Evolutionary conservation across 2,113 vertebrate genomes (phyloP), one percentile per base, ranked within the genome.

Genomic region (Ictidomys tridecemlineatus): DNA sequence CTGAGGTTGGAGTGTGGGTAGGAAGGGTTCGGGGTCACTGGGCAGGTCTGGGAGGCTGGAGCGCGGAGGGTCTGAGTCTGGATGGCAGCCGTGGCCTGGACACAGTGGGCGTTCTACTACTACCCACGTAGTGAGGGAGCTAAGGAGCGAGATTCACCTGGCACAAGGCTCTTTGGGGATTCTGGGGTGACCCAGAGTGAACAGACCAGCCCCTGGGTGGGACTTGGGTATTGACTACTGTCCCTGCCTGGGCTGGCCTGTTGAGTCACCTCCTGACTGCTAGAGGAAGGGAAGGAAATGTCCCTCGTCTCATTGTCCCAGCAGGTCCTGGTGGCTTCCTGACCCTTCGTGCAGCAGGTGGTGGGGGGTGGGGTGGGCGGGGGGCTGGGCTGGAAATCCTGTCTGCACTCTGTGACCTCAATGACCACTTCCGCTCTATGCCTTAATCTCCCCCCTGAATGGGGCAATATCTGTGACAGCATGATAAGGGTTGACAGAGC

Each of bases 211-310:
- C 0, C 0, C 10, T 12, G 24, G 51, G 24, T 1, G 11, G 10
- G 70, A 3, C 1, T 20, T 13, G 18, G 1, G 24, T 45, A 10
- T 76, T 16, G 4, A 20, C 39, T 20, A 5, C 13, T n/a, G 8
- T 42, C 34, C 14, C 20, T 16, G 17, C 30, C 22, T 13, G 6
- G 42, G n/a, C 63, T 4, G 69, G 78, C 26, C 14, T 0, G 11
- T 72, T 95, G 90, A 92, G 88, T 96, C 95, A 96, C 26, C 51
- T 91, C 48, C 24, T 16, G 37, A 34, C 86, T 32, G 12, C 80
- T 53, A 12, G 3, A 0, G 22, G 39, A 85, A 39, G 51, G 56
- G 32, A 74, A 89, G 91, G 77, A 95, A 96, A n/a, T 79, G 34
- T 4, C 69, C 11, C 3, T 48, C 48, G 1, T 17, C 79, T 80